A percentile compares a stretch with the other conserved stretches of the same genome.
Evolutionary conservation across 2,888 invertebrate genomes (phyloP).

Genomic region (Cataglyphis altisquamis): DNA sequence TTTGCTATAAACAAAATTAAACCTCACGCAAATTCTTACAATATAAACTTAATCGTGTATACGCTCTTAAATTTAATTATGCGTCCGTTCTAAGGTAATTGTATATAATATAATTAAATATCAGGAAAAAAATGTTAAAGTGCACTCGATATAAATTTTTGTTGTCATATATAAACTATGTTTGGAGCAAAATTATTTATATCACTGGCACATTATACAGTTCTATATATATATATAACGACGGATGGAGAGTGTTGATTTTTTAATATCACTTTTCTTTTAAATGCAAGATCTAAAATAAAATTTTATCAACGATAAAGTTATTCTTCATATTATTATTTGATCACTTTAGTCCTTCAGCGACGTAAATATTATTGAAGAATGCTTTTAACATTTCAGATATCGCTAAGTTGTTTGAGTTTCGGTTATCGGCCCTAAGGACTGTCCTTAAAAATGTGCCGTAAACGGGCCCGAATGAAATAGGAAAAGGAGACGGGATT

Average conservation of each 20-base stretch:
- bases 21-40: not conserved
- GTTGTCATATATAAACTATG: not conserved
- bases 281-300: not conserved
- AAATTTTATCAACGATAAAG: not conserved
- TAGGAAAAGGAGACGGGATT: slow-evolving; percentile 10
- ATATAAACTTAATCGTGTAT: not conserved
- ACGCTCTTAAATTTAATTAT: not conserved
- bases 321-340: not conserved
- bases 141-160: not conserved
- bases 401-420: slow-evolving; percentile 60
- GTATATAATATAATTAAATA: not conserved
- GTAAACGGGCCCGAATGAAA: slow-evolving; percentile 66
- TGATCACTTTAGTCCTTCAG: not conserved
- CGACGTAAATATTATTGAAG: slow-evolving; percentile 62
- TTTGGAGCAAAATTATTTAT: not conserved
- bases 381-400: slow-evolving; percentile 73
- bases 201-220: not conserved
- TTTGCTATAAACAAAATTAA: not conserved
- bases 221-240: not conserved
- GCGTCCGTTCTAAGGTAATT: not conserved
- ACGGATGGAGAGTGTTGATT: not conserved
- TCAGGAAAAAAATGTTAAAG: not conserved
- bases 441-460: slow-evolving; percentile 75
- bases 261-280: slow-evolving; percentile 12
- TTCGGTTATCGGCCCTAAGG: slow-evolving; percentile 70